Conservation (phyloP, 2,888 invertebrate genomes). For the Tinea trinotella region DNA sequence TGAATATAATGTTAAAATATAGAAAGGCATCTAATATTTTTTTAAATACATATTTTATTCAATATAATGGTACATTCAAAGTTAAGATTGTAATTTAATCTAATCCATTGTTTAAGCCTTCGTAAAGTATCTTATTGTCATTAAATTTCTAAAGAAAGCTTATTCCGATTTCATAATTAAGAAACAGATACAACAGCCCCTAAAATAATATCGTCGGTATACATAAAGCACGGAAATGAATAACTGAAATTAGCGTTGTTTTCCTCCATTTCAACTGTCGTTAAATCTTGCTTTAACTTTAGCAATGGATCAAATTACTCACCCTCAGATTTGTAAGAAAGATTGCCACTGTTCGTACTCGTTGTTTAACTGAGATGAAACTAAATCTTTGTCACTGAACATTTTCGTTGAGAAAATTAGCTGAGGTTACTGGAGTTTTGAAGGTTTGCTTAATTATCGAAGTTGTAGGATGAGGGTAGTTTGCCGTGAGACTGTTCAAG, state of each 20-base stretch:
- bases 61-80: background rate
- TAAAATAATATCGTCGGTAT: background rate
- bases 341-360: slow-evolving; percentile 5
- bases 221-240: background rate
- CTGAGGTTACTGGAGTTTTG: slow-evolving; percentile 44
- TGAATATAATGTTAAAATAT: too few species aligned
- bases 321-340: background rate
- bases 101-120: background rate
- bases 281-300: slow-evolving; percentile 7
- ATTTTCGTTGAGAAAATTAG: slow-evolving; percentile 36
- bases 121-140: background rate
- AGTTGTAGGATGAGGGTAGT: slow-evolving; percentile 32
- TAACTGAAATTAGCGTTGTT: background rate
- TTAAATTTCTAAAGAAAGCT: background rate
- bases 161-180: background rate
- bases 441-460: slow-evolving; percentile 45
- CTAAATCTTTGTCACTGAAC: slow-evolving; percentile 13
- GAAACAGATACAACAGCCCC: background rate
- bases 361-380: background rate
- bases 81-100: background rate
- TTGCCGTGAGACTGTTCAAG: background rate
- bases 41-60: too few species aligned
- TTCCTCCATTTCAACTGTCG: background rate
- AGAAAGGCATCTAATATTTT: too few species aligned
- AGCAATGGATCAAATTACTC: slow-evolving; percentile 11